phyloP scores from a whole-genome alignment of 2,888 invertebrate genomes.

The Troides helena region DNA sequence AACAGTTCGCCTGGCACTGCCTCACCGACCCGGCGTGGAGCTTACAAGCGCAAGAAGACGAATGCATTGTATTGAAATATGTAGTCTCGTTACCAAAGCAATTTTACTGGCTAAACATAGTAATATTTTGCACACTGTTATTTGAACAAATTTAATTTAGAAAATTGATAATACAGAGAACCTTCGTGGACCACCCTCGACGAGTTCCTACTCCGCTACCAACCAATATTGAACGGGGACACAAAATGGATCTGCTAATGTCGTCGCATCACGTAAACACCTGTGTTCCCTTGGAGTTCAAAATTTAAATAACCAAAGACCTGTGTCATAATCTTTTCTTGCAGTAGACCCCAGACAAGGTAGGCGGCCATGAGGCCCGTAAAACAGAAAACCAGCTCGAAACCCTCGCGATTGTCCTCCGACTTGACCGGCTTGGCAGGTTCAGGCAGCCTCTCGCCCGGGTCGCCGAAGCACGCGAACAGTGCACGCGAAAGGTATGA shows the following conservation, averaged over 20 bases:
- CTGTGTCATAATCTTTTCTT: constrained; percentile 99
- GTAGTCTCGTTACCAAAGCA: too few species aligned
- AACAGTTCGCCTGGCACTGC: too few species aligned
- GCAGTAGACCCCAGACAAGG: constrained; percentile 96
- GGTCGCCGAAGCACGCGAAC: constrained; percentile 59
- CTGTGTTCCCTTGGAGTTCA: not conserved
- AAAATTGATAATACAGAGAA: too few species aligned
- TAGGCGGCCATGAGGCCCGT: constrained; percentile 94
- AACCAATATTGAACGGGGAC: not conserved
- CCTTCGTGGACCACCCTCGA: too few species aligned
- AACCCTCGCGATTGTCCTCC: constrained; percentile 48
- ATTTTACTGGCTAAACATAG: too few species aligned
- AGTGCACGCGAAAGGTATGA: constrained; percentile 50
- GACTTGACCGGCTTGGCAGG: constrained; percentile 36
- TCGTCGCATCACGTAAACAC: not conserved
- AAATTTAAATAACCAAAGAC: constrained; percentile 39
- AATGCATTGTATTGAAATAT: too few species aligned
- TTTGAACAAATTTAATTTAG: too few species aligned
- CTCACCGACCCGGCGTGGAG: too few species aligned
- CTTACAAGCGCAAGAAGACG: too few species aligned
- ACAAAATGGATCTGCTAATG: not conserved
- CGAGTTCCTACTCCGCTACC: too few species aligned
- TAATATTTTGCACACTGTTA: too few species aligned
- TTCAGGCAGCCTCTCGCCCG: constrained; percentile 59
- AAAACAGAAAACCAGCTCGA: constrained; percentile 85